phyloP scores from a whole-genome alignment of 2,888 invertebrate genomes.

The Nymphalis urticae region DNA sequence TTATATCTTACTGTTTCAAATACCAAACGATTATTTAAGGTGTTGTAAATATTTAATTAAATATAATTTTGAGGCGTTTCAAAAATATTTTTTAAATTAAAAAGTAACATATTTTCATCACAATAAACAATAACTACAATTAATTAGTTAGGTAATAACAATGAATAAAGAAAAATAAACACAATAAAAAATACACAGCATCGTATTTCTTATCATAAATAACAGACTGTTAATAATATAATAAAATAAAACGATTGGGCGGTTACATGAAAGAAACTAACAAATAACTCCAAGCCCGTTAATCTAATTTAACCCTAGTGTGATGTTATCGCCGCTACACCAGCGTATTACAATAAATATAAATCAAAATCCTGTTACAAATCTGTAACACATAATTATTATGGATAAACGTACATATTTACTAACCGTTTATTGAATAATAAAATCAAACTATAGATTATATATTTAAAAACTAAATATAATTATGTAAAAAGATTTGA shows the following conservation, averaged over 20 bases:
- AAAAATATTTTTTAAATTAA: too few relatives aligned
- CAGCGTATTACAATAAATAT: conserved; percentile 10
- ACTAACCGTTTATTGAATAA: background rate
- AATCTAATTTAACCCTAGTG: conserved; percentile 60
- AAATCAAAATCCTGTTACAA: conserved; percentile 3
- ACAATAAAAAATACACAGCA: conserved; percentile 35
- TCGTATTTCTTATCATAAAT: conserved; percentile 15
- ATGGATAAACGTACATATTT: background rate
- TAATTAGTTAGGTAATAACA: background rate
- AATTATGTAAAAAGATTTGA: too few relatives aligned
- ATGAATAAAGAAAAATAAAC: conserved; percentile 41
- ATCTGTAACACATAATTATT: conserved; percentile 1
- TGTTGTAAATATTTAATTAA: too few relatives aligned
- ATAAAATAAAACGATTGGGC: conserved; percentile 46
- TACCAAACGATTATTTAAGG: too few relatives aligned
- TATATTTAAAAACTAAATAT: background rate
- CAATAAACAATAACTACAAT: too few relatives aligned
- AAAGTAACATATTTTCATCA: too few relatives aligned
- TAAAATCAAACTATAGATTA: background rate
- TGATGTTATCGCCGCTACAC: conserved; percentile 21
- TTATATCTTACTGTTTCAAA: too few relatives aligned
- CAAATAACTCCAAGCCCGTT: conserved; percentile 62
- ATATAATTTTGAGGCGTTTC: too few relatives aligned
- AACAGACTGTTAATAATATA: conserved; percentile 16
- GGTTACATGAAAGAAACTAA: conserved; percentile 56